Percentiles rank a stretch among this genome's conserved stretches.
These are phyloP conservation scores for Graptemys geographica DNA, from an alignment of 2,797 vertebrate genomes.

Conservation along the genomic window DNA sequence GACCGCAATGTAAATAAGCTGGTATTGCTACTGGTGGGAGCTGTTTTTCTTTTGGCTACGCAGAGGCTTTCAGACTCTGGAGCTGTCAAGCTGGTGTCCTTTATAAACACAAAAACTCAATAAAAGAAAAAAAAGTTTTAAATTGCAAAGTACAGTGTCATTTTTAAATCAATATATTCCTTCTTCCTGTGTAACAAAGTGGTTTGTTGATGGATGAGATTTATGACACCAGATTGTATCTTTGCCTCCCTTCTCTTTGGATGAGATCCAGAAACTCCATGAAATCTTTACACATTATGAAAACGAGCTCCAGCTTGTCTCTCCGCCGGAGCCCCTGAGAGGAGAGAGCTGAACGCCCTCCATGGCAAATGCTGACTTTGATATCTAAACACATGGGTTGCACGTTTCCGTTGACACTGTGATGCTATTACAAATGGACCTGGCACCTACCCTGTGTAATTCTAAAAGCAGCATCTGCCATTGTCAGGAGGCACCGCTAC, in stretches of 20 bases:
- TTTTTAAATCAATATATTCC: neutral
- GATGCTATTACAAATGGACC: neutral
- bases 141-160: neutral
- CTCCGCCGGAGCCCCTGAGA: neutral
- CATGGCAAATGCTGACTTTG: neutral
- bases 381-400: neutral
- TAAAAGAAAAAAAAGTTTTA: neutral
- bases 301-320: neutral
- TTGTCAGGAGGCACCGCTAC: rapidly evolving
- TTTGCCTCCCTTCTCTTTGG: neutral
- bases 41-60: neutral
- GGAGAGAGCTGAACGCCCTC: neutral
- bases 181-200: neutral
- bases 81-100: neutral
- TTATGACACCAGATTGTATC: neutral
- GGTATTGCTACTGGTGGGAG: neutral
- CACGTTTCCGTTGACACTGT: neutral
- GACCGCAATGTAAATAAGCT: neutral
- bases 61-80: neutral
- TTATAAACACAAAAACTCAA: neutral
- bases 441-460: neutral
- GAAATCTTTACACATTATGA: neutral
- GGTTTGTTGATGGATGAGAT: neutral
- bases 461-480: neutral
- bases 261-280: neutral